Evolutionary conservation across 2,113 vertebrate species (phyloP), one percentile per base, ranked within the genome.

Genomic region (Poecile atricapillus): DNA sequence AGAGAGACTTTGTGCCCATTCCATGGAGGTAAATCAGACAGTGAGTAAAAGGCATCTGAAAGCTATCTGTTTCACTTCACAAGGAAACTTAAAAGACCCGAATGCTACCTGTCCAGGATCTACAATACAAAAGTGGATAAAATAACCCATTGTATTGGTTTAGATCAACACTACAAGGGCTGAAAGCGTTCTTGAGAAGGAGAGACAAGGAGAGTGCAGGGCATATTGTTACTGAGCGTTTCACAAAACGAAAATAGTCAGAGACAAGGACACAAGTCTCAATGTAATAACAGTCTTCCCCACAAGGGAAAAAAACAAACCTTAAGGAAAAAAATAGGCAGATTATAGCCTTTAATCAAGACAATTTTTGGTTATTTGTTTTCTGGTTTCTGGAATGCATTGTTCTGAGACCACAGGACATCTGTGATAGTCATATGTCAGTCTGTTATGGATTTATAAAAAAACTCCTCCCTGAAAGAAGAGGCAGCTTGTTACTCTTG

Each of bases 91-190:
- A 60, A 39, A 7, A 47, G 17, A 46, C 44, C 6, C 70, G 73
- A 71, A n/a, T 35, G 15, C 19, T 71, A 27, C 23, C 25, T 43
- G 15, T n/a, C 27, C 27, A 59, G 30, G 24, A 71, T 24, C 19
- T 60, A 47, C 18, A 79, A 56, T 17, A 53, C 0, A 0, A 44
- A 52, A 71, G 12, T 49, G 20, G 13, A 49, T 46, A 71, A 71
- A 70, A 15, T 78, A 62, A 56, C 17, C 10, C 5, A n/a, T 7
- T 43, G 31, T 55, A 63, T 33, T 67, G 22, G 11, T 83, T 90
- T 77, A 70, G 39, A 59, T 74, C 43, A 77, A 3, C 6, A 8
- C 24, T 76, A 21, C 30, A 69, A 56, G 23, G 5, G 8, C 50
- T 65, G n/a, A 69, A 90, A 83, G 81, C 15, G 41, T 6, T 77